phyloP scores from a whole-genome alignment of 1,140 invertebrate species.

The Oryctes rhinoceros region DNA sequence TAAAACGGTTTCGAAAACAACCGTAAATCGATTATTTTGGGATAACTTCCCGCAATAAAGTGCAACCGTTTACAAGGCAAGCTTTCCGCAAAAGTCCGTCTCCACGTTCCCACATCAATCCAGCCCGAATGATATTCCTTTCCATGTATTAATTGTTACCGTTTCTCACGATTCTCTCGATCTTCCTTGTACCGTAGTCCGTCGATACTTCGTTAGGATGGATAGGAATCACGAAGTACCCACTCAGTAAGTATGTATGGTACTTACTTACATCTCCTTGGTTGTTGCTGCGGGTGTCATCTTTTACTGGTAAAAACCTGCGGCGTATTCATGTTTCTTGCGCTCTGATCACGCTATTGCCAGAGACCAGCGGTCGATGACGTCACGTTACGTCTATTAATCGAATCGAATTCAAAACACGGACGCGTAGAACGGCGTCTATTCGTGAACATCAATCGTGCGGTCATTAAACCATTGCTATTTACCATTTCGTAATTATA shows the following conservation, averaged over 20 bases:
- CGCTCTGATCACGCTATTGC: background rate
- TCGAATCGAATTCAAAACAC: conserved; percentile 28
- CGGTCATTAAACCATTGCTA: conserved; percentile 22
- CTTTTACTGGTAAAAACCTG: background rate
- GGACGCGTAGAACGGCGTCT: conserved; percentile 28
- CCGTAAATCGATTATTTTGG: too few relatives aligned
- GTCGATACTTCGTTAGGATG: background rate
- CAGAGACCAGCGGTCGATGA: background rate
- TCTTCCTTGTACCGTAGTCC: background rate
- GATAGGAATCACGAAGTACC: conserved; percentile 11
- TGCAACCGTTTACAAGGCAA: background rate
- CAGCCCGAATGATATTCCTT: background rate
- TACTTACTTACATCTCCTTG: background rate
- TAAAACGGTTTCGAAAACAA: too few relatives aligned
- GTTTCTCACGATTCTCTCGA: background rate
- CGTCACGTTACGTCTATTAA: conserved; percentile 21
- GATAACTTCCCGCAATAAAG: too few relatives aligned
- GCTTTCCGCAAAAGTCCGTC: background rate
- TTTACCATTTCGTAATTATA: conserved; percentile 8
- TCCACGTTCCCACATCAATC: conserved; percentile 15
- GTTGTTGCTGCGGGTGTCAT: background rate
- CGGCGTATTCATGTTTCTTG: background rate
- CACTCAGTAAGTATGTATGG: background rate
- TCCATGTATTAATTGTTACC: background rate
- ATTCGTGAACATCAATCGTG: conserved; percentile 30